Conservation (phyloP, 2,888 invertebrate genomes). For the Caenorhabditis becei region DNA sequence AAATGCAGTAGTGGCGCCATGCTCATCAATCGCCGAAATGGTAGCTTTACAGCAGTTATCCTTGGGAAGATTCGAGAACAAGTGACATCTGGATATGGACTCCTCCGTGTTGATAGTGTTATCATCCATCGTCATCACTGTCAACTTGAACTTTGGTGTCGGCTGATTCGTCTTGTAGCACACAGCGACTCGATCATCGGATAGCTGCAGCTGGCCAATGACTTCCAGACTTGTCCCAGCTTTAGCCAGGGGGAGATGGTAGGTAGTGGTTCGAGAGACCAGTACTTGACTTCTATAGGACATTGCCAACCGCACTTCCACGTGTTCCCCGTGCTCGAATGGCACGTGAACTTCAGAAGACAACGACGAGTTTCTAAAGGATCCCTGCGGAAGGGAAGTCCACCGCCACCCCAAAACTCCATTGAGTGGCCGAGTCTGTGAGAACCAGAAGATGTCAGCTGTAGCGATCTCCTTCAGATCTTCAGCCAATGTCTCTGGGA, state of each 20-base stretch:
- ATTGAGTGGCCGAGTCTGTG: conserved; percentile 67
- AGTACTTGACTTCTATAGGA: conserved; percentile 73
- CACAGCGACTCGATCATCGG: conserved; percentile 66
- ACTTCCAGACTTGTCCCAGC: conserved; percentile 62
- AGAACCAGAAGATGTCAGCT: conserved; percentile 76
- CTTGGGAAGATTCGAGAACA: conserved; percentile 71
- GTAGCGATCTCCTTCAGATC: conserved; percentile 74
- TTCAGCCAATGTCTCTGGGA: conserved; percentile 65
- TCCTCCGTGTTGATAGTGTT: conserved; percentile 63
- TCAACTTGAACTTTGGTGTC: conserved; percentile 56
- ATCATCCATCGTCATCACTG: conserved; percentile 58
- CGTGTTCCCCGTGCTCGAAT: conserved; percentile 50
- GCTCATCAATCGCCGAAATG: conserved; percentile 65
- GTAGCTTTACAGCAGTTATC: conserved; percentile 73
- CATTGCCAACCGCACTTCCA: conserved; percentile 71
- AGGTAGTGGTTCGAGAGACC: conserved; percentile 69
- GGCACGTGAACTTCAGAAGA: conserved; percentile 61
- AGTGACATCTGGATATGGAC: conserved; percentile 65
- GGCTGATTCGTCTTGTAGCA: conserved; percentile 68
- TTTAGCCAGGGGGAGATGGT: conserved; percentile 61
- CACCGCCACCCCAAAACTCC: conserved; percentile 73
- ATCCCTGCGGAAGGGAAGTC: conserved; percentile 67
- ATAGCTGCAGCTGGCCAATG: conserved; percentile 67
- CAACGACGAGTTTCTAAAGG: conserved; percentile 62
- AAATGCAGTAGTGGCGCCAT: conserved; percentile 47